A percentile compares a stretch with the other conserved stretches of the same genome.
Conservation (phyloP, 1,140 invertebrate species). For the Chrysomallon squamiferum region DNA sequence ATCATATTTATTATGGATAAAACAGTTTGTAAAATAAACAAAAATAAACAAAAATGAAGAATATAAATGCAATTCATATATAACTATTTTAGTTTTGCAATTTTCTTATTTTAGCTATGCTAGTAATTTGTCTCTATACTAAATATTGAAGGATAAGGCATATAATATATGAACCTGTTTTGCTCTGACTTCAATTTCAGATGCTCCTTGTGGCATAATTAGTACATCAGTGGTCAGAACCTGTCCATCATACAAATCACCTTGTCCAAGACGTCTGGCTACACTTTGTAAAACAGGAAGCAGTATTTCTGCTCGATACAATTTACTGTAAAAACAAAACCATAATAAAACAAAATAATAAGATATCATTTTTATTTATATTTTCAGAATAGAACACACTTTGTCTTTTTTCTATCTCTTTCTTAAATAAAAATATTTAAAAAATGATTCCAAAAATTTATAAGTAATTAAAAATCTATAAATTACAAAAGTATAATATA, state of each 20-base stretch:
- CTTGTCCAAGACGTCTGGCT: conserved; percentile 53
- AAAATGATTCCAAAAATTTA: too few species aligned
- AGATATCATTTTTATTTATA: background rate
- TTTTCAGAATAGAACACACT: background rate
- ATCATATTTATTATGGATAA: background rate
- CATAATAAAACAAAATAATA: conserved; percentile 3
- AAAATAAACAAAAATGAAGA: background rate
- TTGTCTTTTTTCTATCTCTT: too few species aligned
- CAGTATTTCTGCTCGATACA: conserved; percentile 54
- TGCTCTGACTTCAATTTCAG: conserved; percentile 57
- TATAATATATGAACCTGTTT: too few species aligned
- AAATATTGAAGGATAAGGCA: too few species aligned
- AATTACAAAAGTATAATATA: too few species aligned
- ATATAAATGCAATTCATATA: too few species aligned
- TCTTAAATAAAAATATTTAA: too few species aligned
- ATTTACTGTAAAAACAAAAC: conserved; percentile 53
- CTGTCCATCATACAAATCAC: conserved; percentile 58
- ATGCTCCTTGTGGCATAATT: conserved; percentile 56
- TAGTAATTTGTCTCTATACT: too few species aligned
- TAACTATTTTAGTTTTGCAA: too few species aligned
- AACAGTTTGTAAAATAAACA: background rate
- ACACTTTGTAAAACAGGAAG: conserved; percentile 56
- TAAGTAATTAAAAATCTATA: too few species aligned
- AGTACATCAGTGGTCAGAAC: conserved; percentile 54
- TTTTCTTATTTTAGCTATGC: too few species aligned